Conservation (phyloP, 2,797 vertebrate genomes). For the Enteromius treurensis region DNA sequence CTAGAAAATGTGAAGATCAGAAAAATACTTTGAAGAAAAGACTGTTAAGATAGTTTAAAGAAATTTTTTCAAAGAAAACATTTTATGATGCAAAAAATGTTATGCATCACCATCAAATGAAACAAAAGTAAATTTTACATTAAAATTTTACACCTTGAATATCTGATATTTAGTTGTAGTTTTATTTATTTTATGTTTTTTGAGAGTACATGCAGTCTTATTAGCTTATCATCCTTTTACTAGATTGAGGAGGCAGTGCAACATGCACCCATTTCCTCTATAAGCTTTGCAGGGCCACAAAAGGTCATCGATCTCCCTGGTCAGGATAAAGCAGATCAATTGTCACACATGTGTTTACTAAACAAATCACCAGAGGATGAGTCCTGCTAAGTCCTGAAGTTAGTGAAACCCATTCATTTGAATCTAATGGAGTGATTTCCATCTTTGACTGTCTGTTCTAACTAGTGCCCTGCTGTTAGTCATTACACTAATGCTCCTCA, state of each 20-base stretch:
- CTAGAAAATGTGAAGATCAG: background rate
- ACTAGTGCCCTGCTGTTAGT: conserved; percentile 47
- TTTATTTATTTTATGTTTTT: background rate
- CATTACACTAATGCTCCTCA: conserved; percentile 35
- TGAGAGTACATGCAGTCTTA: conserved; percentile 2
- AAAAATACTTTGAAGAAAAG: background rate
- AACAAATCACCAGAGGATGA: conserved; percentile 19
- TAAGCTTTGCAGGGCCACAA: conserved; percentile 11
- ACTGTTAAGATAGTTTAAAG: background rate
- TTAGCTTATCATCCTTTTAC: conserved; percentile 34
- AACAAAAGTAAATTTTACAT: background rate
- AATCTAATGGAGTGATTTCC: conserved; percentile 35
- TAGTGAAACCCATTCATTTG: conserved; percentile 25
- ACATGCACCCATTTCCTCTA: background rate
- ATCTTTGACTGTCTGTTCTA: conserved; percentile 52
- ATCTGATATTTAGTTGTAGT: too few relatives aligned
- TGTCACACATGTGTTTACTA: conserved; percentile 40
- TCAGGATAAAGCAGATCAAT: conserved; percentile 45
- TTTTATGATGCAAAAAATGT: background rate
- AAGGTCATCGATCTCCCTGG: conserved; percentile 36
- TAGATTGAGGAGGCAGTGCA: conserved; percentile 12
- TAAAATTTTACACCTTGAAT: background rate
- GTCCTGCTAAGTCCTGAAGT: background rate
- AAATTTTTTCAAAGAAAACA: background rate
- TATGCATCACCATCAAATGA: background rate